These are phyloP conservation scores for Tursiops truncatus DNA, from an alignment of 2,113 vertebrate species.

Conservation along the genomic window DNA sequence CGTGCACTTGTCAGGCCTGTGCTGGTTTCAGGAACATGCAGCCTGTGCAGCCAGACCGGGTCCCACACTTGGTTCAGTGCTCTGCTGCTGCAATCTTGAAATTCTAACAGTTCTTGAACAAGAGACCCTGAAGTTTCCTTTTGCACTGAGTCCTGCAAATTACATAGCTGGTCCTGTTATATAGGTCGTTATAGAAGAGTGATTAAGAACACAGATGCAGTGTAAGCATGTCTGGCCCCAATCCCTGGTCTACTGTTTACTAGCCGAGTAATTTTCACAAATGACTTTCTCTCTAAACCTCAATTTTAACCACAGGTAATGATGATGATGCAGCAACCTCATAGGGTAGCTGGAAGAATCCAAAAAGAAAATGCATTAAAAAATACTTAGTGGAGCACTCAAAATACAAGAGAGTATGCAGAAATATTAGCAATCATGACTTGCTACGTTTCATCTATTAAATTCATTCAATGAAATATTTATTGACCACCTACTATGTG, in stretches of 20 bases:
- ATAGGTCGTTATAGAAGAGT: background rate
- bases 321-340: background rate
- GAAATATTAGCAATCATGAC: background rate
- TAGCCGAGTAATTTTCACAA: background rate
- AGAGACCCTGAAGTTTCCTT: background rate
- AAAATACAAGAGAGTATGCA: background rate
- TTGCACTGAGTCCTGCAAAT: background rate
- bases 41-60: accelerated
- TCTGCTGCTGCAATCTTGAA: background rate
- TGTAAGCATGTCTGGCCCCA: background rate
- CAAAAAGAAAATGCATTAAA: background rate
- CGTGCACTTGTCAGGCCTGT: too few species aligned
- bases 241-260: background rate
- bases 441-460: background rate
- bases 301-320: background rate
- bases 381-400: background rate
- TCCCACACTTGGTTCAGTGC: background rate
- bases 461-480: background rate
- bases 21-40: accelerated
- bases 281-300: background rate
- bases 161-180: background rate
- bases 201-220: background rate
- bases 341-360: background rate
- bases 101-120: background rate
- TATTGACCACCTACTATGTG: background rate